A percentile compares a stretch with the other conserved stretches of the same genome.
Conservation (phyloP, 2,113 vertebrate species). For the Cepphus grylle region DNA sequence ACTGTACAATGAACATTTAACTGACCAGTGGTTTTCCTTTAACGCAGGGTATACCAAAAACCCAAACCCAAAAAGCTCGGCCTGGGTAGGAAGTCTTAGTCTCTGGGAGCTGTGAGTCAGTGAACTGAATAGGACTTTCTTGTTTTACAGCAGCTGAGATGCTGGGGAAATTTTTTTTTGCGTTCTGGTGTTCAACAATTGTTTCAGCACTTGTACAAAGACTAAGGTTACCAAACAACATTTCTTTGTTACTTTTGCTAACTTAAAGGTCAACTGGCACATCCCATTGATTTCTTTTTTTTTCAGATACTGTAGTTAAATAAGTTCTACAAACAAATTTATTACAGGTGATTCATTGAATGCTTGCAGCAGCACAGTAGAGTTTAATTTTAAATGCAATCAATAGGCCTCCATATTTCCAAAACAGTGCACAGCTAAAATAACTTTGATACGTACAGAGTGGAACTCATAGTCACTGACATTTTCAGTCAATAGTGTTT, state of each 20-base stretch:
- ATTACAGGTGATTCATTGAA: slow-evolving; percentile 47
- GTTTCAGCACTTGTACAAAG: background rate
- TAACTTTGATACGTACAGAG: slow-evolving; percentile 24
- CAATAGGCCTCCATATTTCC: slow-evolving; percentile 68
- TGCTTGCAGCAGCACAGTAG: slow-evolving; percentile 31
- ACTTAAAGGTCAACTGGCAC: slow-evolving; percentile 62
- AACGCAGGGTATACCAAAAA: background rate
- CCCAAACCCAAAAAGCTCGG: background rate
- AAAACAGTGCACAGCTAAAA: slow-evolving; percentile 58
- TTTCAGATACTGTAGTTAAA: slow-evolving; percentile 54
- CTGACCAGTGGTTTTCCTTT: background rate
- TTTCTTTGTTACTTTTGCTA: background rate
- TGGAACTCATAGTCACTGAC: slow-evolving; percentile 25
- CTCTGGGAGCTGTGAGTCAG: background rate
- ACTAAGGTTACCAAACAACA: background rate
- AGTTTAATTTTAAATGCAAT: slow-evolving; percentile 67
- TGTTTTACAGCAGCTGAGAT: background rate
- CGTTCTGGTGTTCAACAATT: background rate
- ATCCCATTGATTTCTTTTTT: slow-evolving; percentile 54
- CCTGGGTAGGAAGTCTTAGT: background rate
- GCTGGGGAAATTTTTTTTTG: background rate
- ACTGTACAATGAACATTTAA: background rate
- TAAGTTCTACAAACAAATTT: slow-evolving; percentile 63
- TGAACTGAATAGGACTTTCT: background rate
- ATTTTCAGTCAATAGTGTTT: slow-evolving; percentile 59